These are phyloP conservation scores for Regulus satrapa DNA, from an alignment of 2,113 vertebrate genomes.

Conservation along the genomic window DNA sequence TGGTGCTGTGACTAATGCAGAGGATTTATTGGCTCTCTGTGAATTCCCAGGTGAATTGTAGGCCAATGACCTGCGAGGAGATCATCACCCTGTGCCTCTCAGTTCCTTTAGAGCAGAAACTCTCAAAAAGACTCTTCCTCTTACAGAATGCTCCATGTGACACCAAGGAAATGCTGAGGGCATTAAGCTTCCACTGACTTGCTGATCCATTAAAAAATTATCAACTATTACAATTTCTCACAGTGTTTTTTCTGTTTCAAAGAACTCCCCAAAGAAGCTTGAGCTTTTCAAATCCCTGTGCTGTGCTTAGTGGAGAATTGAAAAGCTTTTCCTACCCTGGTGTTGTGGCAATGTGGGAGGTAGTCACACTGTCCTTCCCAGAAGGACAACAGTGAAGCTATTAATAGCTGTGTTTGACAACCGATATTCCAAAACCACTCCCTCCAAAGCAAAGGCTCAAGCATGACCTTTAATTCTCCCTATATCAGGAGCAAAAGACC, in stretches of 20 bases:
- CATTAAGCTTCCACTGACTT: not conserved
- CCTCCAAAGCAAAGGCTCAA: not conserved
- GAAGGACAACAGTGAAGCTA: not conserved
- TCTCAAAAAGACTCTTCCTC: not conserved
- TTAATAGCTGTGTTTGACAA: not conserved
- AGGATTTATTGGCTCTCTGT: not conserved
- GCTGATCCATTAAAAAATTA: not conserved
- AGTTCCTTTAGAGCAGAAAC: not conserved
- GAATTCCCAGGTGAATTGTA: not conserved
- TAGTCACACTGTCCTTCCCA: not conserved
- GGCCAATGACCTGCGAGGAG: not conserved
- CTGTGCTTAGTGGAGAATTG: not conserved
- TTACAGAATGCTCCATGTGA: not conserved
- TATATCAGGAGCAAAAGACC: not conserved
- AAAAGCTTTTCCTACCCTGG: not conserved
- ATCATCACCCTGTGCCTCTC: not conserved
- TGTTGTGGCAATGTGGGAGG: not conserved
- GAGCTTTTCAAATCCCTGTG: not conserved
- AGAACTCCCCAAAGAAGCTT: not conserved
- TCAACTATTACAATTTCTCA: not conserved
- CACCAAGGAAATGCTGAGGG: not conserved
- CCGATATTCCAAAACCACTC: not conserved
- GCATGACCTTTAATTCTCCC: slow-evolving; percentile 10
- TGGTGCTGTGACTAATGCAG: not conserved
- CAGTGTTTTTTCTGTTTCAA: not conserved